Evolutionary conservation across 1,140 invertebrate genomes (phyloP).

Genomic region (Eubasilissa regina): DNA sequence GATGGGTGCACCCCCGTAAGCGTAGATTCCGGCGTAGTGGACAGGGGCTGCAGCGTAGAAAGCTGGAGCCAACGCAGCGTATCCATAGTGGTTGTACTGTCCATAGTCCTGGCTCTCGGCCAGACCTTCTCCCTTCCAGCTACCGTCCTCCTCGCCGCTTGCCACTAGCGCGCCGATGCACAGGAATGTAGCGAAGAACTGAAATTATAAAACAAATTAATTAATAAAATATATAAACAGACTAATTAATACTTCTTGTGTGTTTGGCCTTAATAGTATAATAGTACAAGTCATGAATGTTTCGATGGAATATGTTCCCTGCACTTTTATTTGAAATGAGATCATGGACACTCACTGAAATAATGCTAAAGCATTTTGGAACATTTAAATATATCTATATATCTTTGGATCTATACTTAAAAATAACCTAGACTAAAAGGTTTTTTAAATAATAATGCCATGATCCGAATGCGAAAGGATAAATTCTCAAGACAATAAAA

Average conservation of each 20-base stretch:
- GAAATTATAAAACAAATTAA: conserved; percentile 10
- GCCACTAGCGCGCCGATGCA: conserved; percentile 39
- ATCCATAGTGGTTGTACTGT: conserved; percentile 1
- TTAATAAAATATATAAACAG: background rate
- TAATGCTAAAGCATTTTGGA: too few species aligned
- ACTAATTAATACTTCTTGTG: background rate
- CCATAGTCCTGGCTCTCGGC: conserved; percentile 50
- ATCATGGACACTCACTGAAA: too few species aligned
- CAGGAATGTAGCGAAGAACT: conserved; percentile 38
- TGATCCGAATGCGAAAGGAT: too few species aligned
- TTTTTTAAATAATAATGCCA: too few species aligned
- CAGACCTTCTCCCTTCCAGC: conserved; percentile 48
- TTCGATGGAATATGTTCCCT: too few species aligned
- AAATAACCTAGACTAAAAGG: too few species aligned
- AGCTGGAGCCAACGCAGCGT: conserved; percentile 24
- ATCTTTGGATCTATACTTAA: too few species aligned
- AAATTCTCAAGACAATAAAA: too few species aligned
- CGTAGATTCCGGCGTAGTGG: conserved; percentile 36
- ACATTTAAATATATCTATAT: too few species aligned
- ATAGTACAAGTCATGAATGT: too few species aligned
- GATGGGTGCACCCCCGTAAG: conserved; percentile 52
- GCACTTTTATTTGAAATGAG: too few species aligned
- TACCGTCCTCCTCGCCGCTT: conserved; percentile 47
- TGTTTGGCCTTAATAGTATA: background rate
- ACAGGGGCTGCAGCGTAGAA: conserved; percentile 1